Evolutionary conservation across 2,888 invertebrate genomes (phyloP).

Genomic region (Ecdyonurus torrentis): DNA sequence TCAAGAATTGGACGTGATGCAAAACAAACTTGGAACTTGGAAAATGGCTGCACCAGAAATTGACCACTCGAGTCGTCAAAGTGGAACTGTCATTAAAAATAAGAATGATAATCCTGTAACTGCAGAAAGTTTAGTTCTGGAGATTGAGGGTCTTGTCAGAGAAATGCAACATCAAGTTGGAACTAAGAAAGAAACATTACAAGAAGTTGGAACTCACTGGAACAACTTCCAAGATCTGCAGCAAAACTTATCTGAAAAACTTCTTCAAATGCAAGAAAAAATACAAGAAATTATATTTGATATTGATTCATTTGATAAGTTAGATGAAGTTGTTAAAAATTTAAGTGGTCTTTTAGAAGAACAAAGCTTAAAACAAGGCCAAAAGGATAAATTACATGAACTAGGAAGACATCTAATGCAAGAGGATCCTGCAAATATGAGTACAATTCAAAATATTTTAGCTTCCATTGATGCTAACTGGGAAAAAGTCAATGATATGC

Average conservation of each 20-base stretch:
- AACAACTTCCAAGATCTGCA: conserved; percentile 60
- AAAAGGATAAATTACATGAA: conserved; percentile 55
- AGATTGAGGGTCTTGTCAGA: conserved; percentile 37
- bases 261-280: conserved; percentile 36
- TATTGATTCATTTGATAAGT: conserved; percentile 22
- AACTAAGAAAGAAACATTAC: conserved; percentile 23
- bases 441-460: conserved; percentile 61
- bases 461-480: conserved; percentile 62
- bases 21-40: conserved; percentile 21
- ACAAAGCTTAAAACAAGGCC: conserved; percentile 21
- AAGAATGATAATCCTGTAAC: conserved; percentile 51
- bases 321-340: conserved; percentile 31
- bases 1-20: conserved; percentile 49
- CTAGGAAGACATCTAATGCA: conserved; percentile 65
- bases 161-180: conserved; percentile 11
- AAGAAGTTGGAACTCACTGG: conserved; percentile 39
- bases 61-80: conserved; percentile 20
- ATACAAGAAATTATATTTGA: conserved; percentile 14
- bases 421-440: conserved; percentile 63
- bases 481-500: conserved; percentile 58
- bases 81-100: conserved; percentile 50
- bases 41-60: conserved; percentile 15
- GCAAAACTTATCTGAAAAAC: conserved; percentile 45
- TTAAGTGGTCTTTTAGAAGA: conserved; percentile 33
- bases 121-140: conserved; percentile 44